These are phyloP conservation scores for Drosophila stalkeri DNA, from an alignment of 2,888 invertebrate species.

Conservation along the genomic window DNA sequence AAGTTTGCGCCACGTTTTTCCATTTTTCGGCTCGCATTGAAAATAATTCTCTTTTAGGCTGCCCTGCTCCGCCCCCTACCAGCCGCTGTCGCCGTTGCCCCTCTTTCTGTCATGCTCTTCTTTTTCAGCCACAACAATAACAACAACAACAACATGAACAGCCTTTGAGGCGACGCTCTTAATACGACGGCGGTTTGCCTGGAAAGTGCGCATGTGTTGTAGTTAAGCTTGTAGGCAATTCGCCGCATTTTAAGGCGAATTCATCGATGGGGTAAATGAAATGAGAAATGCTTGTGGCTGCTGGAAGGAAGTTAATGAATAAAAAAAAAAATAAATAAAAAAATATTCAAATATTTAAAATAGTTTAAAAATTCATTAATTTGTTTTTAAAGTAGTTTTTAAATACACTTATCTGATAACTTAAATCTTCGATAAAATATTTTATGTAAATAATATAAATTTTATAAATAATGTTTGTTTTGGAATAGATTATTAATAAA, in stretches of 20 bases:
- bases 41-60: slow-evolving; percentile 56
- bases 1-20: slow-evolving; percentile 63
- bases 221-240: slow-evolving; percentile 46
- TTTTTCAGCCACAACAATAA: not conserved
- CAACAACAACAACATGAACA: slow-evolving; percentile 6
- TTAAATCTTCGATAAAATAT: too few species aligned
- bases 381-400: too few species aligned
- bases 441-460: too few species aligned
- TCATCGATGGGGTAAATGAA: slow-evolving; percentile 17
- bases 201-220: slow-evolving; percentile 74
- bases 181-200: slow-evolving; percentile 35
- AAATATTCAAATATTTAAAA: too few species aligned
- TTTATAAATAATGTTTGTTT: too few species aligned
- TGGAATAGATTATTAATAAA: too few species aligned
- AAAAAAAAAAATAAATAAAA: not conserved
- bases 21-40: slow-evolving; percentile 54
- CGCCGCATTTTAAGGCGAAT: slow-evolving; percentile 65
- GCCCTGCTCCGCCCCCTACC: not conserved
- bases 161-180: slow-evolving; percentile 58
- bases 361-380: too few species aligned
- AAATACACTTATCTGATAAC: too few species aligned
- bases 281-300: not conserved
- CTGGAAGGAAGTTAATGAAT: slow-evolving; percentile 1
- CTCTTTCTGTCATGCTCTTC: not conserved
- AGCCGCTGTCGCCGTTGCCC: not conserved